Evolutionary conservation across 2,888 invertebrate genomes (phyloP).

Genomic region (Drepanosiphum platanoidis): DNA sequence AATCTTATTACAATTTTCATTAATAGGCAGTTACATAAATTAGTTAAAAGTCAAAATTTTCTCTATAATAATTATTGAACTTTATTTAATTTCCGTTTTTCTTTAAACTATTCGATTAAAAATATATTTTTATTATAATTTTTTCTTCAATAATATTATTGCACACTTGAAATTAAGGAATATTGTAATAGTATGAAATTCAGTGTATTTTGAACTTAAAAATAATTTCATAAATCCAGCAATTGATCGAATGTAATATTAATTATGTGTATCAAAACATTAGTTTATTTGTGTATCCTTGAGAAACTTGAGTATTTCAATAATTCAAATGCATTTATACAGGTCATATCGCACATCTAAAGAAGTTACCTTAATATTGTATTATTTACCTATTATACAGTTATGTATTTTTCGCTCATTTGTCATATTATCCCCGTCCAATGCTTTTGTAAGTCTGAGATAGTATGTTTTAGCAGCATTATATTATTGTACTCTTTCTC

Average conservation of each 20-base stretch:
- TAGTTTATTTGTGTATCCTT: conserved; percentile 23
- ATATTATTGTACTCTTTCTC: conserved; percentile 27
- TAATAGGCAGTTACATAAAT: not conserved
- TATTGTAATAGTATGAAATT: not conserved
- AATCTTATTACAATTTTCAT: not conserved
- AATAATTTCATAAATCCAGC: not conserved
- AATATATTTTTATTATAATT: not conserved
- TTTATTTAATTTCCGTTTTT: not conserved
- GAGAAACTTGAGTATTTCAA: conserved; percentile 18
- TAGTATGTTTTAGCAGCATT: conserved; percentile 38
- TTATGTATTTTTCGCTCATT: conserved; percentile 28
- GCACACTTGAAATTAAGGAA: not conserved
- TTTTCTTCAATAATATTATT: not conserved
- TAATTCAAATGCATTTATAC: conserved; percentile 41
- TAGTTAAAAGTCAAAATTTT: not conserved
- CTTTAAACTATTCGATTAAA: not conserved
- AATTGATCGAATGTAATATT: conserved; percentile 1
- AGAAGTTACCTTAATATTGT: conserved; percentile 43
- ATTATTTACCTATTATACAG: conserved; percentile 32
- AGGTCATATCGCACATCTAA: conserved; percentile 47
- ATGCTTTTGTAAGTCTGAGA: conserved; percentile 49
- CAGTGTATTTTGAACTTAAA: not conserved
- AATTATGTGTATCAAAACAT: not conserved
- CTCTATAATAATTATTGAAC: not conserved
- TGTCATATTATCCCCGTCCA: conserved; percentile 50